Evolutionary conservation across 1,140 invertebrate genomes (phyloP).

Genomic region (Stenopsyche tienmushanensis): DNA sequence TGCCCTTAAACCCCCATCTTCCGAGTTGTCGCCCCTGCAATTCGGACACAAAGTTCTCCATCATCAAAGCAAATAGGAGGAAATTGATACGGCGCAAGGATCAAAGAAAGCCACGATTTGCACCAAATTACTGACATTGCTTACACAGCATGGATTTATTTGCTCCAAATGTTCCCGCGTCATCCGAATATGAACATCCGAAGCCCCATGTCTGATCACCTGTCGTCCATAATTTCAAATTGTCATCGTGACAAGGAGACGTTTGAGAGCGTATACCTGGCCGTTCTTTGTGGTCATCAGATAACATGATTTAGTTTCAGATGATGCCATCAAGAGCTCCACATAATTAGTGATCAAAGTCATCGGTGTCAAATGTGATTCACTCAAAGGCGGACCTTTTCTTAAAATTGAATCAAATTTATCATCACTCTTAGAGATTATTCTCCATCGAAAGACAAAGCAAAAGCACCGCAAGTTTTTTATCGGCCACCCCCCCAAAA

Average conservation of each 20-base stretch:
- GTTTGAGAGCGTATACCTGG: constrained; percentile 25
- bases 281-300: constrained; percentile 33
- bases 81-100: not conserved
- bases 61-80: too few relatives aligned
- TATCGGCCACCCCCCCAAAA: too few relatives aligned
- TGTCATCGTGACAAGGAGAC: constrained; percentile 38
- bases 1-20: not conserved
- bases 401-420: too few relatives aligned
- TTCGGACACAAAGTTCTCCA: too few relatives aligned
- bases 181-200: constrained; percentile 25
- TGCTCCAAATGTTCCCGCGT: constrained; percentile 10
- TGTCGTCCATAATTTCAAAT: constrained; percentile 36
- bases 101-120: too few relatives aligned
- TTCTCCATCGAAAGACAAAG: too few relatives aligned
- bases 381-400: too few relatives aligned
- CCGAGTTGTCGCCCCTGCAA: too few relatives aligned
- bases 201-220: constrained; percentile 26
- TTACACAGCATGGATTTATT: not conserved
- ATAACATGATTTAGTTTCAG: constrained; percentile 27
- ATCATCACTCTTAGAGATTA: too few relatives aligned
- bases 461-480: too few relatives aligned
- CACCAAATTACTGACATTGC: not conserved
- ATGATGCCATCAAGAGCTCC: constrained; percentile 1
- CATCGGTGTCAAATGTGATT: not conserved
- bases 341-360: constrained; percentile 17